Base-by-base conservation (phyloP, 2,888 invertebrate genomes). In the Augochlorella aurata region DNA sequence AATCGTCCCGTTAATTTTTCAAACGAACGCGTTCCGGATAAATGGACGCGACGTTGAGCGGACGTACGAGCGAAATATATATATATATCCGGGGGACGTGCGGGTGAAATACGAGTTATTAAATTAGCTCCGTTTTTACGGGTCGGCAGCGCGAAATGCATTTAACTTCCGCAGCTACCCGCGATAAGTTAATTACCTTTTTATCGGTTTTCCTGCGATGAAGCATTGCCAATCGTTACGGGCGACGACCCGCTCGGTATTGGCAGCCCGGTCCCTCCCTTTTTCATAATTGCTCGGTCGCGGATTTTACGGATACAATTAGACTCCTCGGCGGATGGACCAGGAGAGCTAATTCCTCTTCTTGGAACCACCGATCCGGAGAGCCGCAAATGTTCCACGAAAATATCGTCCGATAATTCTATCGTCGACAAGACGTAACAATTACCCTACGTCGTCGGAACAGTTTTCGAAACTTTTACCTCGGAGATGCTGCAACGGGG, bases 151-250 rank as follows among this genome's bases (percentile, higher is more conserved):
- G 8, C 66, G 21, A 21, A 44, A 45, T 63, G 29, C 29, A 18
- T 63, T 63, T 63, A 63, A 38, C 38, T 63, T 38, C 63, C n/a
- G 38, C 44, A 63, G 63, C 63, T 63, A 18, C 61, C 63, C 44
- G 63, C 38, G 63, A 63, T 63, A 63, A 63, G 63, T 63, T 63
- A 63, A 63, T 63, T 63, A 63, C 63, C 61, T 61, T 61, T 61
- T 61, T 61, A 61, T 61, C 61, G 61, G 61, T n/a, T 63, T 63
- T 63, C 44, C 38, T 18, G 21, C 66, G 66, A 38, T 66, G 66
- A 66, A n/a, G 63, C 38, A 38, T 63, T 29, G 29, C 29, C 63
- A 63, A 38, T 63, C 44, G 63, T 18, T 44, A 4, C n/a, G 4
- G 9, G 9, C 38, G 38, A 8, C 54, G 54, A 14, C 24, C 58